Evolutionary conservation across 53 echinoderm and acorn worm species (phyloP).

Genomic region (Hippasteria phrygiana): DNA sequence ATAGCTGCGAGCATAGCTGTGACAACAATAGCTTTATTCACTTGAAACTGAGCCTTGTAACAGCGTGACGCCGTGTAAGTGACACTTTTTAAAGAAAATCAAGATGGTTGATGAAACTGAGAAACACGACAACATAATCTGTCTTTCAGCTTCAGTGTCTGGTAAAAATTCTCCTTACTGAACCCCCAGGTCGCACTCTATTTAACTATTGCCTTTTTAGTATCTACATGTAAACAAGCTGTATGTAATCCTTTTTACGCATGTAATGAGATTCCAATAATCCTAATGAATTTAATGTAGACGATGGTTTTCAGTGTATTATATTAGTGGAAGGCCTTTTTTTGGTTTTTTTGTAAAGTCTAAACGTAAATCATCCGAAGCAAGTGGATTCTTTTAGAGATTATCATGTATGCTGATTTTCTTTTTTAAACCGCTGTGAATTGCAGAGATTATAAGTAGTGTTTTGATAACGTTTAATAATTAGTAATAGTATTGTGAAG

Average conservation of each 20-base stretch:
- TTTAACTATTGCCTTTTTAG: slow-evolving; percentile 54
- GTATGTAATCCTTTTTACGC: slow-evolving; percentile 52
- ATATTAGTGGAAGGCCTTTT: slow-evolving; percentile 26
- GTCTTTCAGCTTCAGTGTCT: slow-evolving; percentile 1
- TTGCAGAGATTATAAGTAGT: background rate
- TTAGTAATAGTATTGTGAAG: background rate
- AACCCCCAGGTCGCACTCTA: background rate
- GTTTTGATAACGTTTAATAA: background rate
- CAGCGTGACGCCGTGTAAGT: too few relatives aligned
- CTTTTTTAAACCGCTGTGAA: background rate
- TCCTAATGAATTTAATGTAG: background rate
- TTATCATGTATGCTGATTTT: slow-evolving; percentile 25
- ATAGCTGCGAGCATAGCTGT: too few relatives aligned
- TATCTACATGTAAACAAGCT: slow-evolving; percentile 6
- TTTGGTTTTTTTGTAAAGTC: background rate
- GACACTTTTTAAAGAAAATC: too few relatives aligned
- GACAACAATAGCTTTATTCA: too few relatives aligned
- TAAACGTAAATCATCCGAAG: background rate
- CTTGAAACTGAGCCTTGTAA: too few relatives aligned
- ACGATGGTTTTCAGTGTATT: slow-evolving; percentile 45
- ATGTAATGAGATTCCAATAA: slow-evolving; percentile 49
- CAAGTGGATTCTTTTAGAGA: background rate
- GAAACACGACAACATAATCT: background rate
- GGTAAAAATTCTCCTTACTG: slow-evolving; percentile 30
- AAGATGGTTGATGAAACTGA: too few relatives aligned